Conservation (phyloP, 1,140 invertebrate species). For the Procambarus clarkii region DNA sequence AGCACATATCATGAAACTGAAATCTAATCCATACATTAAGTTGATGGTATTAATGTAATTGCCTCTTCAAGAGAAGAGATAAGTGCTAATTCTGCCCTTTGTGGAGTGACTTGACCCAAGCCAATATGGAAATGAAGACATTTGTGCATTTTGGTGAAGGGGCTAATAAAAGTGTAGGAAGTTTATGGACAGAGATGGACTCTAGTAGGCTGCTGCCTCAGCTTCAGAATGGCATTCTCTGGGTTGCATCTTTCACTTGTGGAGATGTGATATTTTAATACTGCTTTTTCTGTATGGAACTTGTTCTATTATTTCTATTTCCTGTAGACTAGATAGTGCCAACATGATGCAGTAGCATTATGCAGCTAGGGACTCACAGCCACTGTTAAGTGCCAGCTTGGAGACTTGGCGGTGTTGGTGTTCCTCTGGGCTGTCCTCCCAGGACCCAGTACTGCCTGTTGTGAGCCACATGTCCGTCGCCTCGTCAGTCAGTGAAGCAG, state of each 20-base stretch:
- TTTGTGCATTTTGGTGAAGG: conserved; percentile 21
- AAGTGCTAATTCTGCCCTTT: conserved; percentile 24
- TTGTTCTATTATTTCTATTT: conserved; percentile 44
- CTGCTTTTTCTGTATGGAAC: conserved; percentile 49
- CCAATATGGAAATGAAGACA: conserved; percentile 11
- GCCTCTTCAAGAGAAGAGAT: not conserved
- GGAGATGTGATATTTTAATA: conserved; percentile 65
- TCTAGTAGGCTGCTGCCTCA: conserved; percentile 56
- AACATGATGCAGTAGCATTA: conserved; percentile 62
- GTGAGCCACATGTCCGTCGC: conserved; percentile 34
- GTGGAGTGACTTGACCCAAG: conserved; percentile 5
- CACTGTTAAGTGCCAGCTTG: conserved; percentile 37
- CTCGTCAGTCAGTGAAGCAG: conserved; percentile 47
- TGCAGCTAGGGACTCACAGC: conserved; percentile 60
- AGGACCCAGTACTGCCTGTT: conserved; percentile 40
- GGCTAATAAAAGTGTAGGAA: conserved; percentile 19
- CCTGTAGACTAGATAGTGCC: conserved; percentile 60
- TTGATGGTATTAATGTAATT: conserved; percentile 4
- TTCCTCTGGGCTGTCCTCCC: conserved; percentile 10
- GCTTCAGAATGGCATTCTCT: conserved; percentile 61
- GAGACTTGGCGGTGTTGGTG: conserved; percentile 49
- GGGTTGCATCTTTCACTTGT: conserved; percentile 62
- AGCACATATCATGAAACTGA: conserved; percentile 45
- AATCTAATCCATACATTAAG: not conserved
- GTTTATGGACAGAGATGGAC: conserved; percentile 48